Percentiles rank a stretch among this genome's conserved stretches.
phyloP scores from a whole-genome alignment of 2,888 invertebrate species.

The Drosophila borealis region DNA sequence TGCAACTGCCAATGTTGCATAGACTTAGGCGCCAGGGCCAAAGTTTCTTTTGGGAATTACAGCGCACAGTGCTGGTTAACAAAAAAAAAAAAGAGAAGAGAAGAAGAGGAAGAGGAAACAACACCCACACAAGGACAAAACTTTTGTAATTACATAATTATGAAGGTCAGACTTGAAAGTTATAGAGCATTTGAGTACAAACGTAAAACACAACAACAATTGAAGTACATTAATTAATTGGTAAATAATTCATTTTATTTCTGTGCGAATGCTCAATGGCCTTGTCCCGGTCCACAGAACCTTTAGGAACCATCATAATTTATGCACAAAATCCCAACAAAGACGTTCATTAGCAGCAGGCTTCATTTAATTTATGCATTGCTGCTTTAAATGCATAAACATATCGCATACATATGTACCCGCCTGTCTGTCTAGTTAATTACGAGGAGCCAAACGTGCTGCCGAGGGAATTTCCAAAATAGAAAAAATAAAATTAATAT shows the following conservation, averaged over 20 bases:
- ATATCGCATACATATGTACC: background rate
- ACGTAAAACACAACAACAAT: conserved; percentile 56
- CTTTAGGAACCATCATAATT: conserved; percentile 21
- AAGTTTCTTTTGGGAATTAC: conserved; percentile 46
- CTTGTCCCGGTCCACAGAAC: background rate
- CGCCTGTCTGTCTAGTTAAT: conserved; percentile 43
- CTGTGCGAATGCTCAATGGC: background rate
- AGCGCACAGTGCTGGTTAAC: conserved; percentile 14
- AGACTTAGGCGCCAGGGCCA: conserved; percentile 38
- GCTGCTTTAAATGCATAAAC: conserved; percentile 30
- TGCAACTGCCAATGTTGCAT: conserved; percentile 68
- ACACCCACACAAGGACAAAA: conserved; percentile 27
- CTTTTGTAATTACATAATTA: conserved; percentile 78
- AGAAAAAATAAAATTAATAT: conserved; percentile 5
- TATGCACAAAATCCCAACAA: conserved; percentile 21
- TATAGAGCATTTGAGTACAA: conserved; percentile 47
- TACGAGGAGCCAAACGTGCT: conserved; percentile 49
- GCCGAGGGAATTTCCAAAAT: conserved; percentile 5
- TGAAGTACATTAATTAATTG: conserved; percentile 79
- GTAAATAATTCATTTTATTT: conserved; percentile 68
- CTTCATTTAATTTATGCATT: conserved; percentile 62
- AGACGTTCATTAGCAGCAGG: conserved; percentile 29
- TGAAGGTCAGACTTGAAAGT: conserved; percentile 69
- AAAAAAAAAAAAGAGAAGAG: background rate
- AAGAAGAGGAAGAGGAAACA: background rate